Evolutionary conservation across 1,140 invertebrate genomes (phyloP).

Genomic region (Choristoneura fumiferana): DNA sequence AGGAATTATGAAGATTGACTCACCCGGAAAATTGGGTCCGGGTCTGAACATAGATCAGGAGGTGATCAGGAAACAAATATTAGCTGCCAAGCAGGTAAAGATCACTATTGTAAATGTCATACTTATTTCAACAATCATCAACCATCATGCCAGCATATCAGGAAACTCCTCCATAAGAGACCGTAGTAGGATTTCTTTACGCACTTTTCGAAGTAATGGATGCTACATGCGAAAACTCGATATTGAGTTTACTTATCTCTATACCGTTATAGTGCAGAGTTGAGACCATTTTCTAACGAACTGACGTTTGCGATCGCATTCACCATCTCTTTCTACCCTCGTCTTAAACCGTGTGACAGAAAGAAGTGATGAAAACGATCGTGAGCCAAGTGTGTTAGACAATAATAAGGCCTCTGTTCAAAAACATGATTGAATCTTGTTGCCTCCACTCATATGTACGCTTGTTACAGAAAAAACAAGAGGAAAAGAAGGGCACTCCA

Average conservation of each 20-base stretch:
- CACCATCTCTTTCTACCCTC: too few relatives aligned
- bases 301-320: too few relatives aligned
- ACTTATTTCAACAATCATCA: too few relatives aligned
- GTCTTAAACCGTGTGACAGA: too few relatives aligned
- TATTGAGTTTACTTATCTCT: too few relatives aligned
- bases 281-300: too few relatives aligned
- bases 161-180: too few relatives aligned
- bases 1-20: conserved; percentile 83
- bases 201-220: not conserved
- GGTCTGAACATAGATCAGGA: conserved; percentile 76
- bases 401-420: too few relatives aligned
- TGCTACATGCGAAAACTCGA: not conserved
- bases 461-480: conserved; percentile 60
- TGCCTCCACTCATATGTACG: not conserved
- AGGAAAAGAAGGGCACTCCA: conserved; percentile 52
- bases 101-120: conserved; percentile 22
- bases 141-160: not conserved
- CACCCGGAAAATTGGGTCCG: conserved; percentile 80
- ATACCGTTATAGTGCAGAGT: too few relatives aligned
- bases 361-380: too few relatives aligned
- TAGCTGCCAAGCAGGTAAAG: conserved; percentile 71
- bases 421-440: too few relatives aligned
- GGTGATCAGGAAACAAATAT: conserved; percentile 72
- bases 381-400: too few relatives aligned
- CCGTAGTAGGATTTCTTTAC: not conserved